Evolutionary conservation across 1,140 invertebrate species (phyloP), one percentile per base, ranked within the genome.

Genomic region (Heterodera carotae): DNA sequence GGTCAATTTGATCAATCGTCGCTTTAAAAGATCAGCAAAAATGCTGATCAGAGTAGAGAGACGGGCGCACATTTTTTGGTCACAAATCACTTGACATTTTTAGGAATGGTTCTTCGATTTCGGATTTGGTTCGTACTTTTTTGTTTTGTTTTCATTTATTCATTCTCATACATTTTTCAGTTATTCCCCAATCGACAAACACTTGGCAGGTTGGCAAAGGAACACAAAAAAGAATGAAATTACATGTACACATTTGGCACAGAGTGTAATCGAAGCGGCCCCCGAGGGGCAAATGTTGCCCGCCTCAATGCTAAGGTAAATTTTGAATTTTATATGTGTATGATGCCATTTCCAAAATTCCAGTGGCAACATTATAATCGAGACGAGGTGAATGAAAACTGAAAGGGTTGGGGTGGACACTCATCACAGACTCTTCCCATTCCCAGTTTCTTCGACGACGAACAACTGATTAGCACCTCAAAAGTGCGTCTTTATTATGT

Each of bases 281-380:
- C 96, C 97, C 3, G 96, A 99, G 89, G 96, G 94, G 78, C 95
- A 99, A 90, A 99, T 99, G 96, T 97, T 99, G 94, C 96, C 97
- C 60, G 95, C 96, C 2, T 95, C 94, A 89, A 91, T 98, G 67
- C 33, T 78, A 77, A 78, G 76, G 76, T 77, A n/a, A n/a, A n/a
- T n/a, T n/a, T n/a, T n/a, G n/a, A n/a, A n/a, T n/a, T n/a, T 31
- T 22, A 25, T 2, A 71, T 12, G 48, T 22, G 29, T 80, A 75
- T 34, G 2, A 67, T 25, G n/a, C n/a, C 15, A 68, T 34, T 69
- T 8, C 39, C 27, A 12, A 34, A 70, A 39, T 92, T 79, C n/a
- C 91, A 97, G 95, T 91, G 97, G 97, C 4, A 98, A 99, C 89
- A 93, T 99, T 69, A 93, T 98, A 7, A 98, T 99, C 84, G 96